Evolutionary conservation across 2,797 vertebrate species (phyloP).

Genomic region (Lemur catta): DNA sequence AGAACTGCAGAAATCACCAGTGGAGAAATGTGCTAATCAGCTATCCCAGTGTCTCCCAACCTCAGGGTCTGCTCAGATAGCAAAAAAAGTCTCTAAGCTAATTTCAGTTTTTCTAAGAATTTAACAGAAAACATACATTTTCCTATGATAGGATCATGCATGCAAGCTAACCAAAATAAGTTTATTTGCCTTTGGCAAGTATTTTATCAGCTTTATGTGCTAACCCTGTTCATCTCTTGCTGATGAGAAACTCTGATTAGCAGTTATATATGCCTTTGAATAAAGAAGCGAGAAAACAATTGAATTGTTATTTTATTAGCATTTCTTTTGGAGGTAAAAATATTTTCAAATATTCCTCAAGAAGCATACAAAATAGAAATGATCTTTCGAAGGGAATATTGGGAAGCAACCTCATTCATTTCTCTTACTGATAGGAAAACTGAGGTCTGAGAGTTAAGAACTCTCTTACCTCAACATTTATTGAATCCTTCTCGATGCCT

Average conservation of each 20-base stretch:
- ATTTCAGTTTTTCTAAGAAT: constrained; percentile 47
- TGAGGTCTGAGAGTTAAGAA: neutral
- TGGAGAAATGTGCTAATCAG: neutral
- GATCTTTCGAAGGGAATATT: neutral
- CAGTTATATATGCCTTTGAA: neutral
- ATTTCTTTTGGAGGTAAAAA: neutral
- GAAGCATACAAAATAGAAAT: neutral
- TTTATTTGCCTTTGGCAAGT: constrained; percentile 31
- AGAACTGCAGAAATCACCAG: neutral
- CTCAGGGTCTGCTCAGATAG: neutral
- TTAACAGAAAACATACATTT: constrained; percentile 43
- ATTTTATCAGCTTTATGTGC: neutral
- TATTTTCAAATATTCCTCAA: constrained; percentile 24
- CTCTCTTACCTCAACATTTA: neutral
- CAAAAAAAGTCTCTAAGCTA: neutral
- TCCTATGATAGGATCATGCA: constrained; percentile 10
- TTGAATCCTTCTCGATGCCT: neutral
- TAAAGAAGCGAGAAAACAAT: neutral
- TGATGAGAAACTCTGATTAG: constrained; percentile 20
- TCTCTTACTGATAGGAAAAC: neutral
- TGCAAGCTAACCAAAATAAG: neutral
- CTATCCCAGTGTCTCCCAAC: neutral
- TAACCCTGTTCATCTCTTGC: neutral
- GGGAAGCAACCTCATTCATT: neutral
- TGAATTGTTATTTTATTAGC: neutral